Evolutionary conservation across 1,140 invertebrate genomes (phyloP), one percentile per base, ranked within the genome.

Genomic region (Drosophila mojavensis): DNA sequence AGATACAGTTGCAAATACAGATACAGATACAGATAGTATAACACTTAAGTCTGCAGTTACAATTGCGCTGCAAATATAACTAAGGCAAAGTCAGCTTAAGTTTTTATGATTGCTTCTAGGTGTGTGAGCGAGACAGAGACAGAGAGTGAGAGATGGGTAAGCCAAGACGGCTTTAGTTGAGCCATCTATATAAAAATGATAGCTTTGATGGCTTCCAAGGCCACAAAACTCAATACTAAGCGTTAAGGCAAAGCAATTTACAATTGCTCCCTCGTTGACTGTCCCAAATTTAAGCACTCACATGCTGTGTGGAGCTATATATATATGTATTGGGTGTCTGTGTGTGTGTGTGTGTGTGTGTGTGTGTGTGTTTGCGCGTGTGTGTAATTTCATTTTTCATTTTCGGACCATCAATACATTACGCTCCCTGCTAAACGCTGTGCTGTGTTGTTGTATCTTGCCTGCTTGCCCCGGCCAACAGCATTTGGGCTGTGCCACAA

Each of bases 111-210:
- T 33, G 20, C 20, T 2, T 0, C 20, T 24, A 24, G 4, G 59
- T 67, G 28, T 59, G 24, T 5, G 15, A 30, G 28, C 39, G 30
- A 39, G 36, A 1, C 28, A 39, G 36, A 39, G 47, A 11, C 3
- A 50, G 50, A 30, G 26, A 6, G 4, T 2, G 48, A 30, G 24
- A 15, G n/a, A 41, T 24, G 41, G 30, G 15, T 7, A 26, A n/a
- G 11, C 20, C 20, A 2, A 24, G 28, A 30, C 33, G 53, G n/a
- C 9, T 15, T 15, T 17, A 9, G 33, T 2, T 26, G 39, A 43
- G 65, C 72, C 60, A 15, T 45, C 30, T 64, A 48, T 64, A 80
- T 80, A 81, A 80, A 80, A 81, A 81, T 79, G 80, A 80, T 81
- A 73, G 78, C 48, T 75, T 59, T 45, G 53, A 39, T 41, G 33